These are phyloP conservation scores for Cheiracanthium punctorium DNA, from an alignment of 2,888 invertebrate species.

Conservation along the genomic window DNA sequence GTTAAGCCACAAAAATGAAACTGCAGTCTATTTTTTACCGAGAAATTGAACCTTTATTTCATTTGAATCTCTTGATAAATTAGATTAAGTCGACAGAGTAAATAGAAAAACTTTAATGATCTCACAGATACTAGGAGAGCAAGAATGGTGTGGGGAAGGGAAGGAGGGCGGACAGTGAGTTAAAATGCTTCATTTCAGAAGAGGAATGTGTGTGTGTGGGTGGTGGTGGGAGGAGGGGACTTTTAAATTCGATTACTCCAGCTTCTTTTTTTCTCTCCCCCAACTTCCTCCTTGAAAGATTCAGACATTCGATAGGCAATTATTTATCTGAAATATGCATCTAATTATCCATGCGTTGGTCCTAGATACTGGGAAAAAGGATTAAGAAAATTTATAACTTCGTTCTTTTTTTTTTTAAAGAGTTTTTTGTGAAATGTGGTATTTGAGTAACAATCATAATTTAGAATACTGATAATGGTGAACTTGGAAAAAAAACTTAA, in stretches of 20 bases:
- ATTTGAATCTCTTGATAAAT: constrained; percentile 15
- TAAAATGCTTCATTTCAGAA: background rate
- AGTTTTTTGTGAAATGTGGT: background rate
- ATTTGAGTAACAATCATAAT: background rate
- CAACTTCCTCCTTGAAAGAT: background rate
- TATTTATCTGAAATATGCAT: constrained; percentile 8
- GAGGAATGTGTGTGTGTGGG: too few relatives aligned
- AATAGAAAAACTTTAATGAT: background rate
- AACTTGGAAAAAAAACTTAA: too few relatives aligned
- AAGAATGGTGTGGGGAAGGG: too few relatives aligned
- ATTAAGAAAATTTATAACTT: constrained; percentile 6
- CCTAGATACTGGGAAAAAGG: background rate
- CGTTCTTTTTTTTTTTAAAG: background rate
- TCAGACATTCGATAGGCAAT: background rate
- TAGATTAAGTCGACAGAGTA: background rate
- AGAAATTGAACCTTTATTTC: background rate
- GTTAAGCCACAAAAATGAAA: background rate
- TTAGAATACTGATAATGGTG: background rate
- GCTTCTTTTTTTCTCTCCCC: background rate
- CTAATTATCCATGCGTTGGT: background rate
- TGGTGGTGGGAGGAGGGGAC: too few relatives aligned
- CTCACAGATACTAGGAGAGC: background rate
- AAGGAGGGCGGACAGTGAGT: background rate
- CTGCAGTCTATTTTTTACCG: background rate
- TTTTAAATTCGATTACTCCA: constrained; percentile 5